These are phyloP conservation scores for Pantelozetes paolii DNA, from an alignment of 2,888 invertebrate species.

Conservation along the genomic window DNA sequence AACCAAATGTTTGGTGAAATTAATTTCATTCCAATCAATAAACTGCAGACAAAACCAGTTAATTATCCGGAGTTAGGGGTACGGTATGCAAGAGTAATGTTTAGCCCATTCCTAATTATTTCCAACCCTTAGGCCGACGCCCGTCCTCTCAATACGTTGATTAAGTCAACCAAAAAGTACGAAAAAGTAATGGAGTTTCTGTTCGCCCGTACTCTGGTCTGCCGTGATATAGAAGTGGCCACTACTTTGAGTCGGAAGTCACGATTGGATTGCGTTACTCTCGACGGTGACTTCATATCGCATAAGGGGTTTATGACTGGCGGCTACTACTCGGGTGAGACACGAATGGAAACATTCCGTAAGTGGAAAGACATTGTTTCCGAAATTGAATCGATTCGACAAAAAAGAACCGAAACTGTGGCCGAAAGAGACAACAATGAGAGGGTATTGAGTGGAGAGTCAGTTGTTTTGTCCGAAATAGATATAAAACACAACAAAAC, in stretches of 20 bases:
- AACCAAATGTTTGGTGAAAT: constrained; percentile 56
- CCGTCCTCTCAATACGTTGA: constrained; percentile 92
- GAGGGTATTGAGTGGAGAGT: constrained; percentile 63
- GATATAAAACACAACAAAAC: constrained; percentile 61
- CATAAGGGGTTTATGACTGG: constrained; percentile 96
- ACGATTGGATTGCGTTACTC: constrained; percentile 61
- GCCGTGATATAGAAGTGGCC: constrained; percentile 56
- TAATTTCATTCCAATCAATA: constrained; percentile 76
- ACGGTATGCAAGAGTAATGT: too few species aligned
- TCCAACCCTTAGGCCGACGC: constrained; percentile 70
- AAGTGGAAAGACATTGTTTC: too few species aligned
- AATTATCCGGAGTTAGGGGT: constrained; percentile 63
- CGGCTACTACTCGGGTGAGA: constrained; percentile 98
- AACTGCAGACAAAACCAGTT: constrained; percentile 62
- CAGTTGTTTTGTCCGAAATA: constrained; percentile 70
- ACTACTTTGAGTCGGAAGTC: constrained; percentile 90
- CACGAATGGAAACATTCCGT: constrained; percentile 89
- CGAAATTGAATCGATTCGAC: constrained; percentile 70
- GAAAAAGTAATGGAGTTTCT: constrained; percentile 51
- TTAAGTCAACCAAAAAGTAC: constrained; percentile 52
- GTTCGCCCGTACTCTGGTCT: constrained; percentile 57
- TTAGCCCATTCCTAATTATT: too few species aligned
- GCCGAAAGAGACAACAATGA: constrained; percentile 60
- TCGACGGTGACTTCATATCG: constrained; percentile 65
- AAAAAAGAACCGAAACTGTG: not conserved